Percentiles rank a stretch among this genome's conserved stretches.
Conservation (phyloP, 2,797 vertebrate genomes). For the Trachops cirrhosus region DNA sequence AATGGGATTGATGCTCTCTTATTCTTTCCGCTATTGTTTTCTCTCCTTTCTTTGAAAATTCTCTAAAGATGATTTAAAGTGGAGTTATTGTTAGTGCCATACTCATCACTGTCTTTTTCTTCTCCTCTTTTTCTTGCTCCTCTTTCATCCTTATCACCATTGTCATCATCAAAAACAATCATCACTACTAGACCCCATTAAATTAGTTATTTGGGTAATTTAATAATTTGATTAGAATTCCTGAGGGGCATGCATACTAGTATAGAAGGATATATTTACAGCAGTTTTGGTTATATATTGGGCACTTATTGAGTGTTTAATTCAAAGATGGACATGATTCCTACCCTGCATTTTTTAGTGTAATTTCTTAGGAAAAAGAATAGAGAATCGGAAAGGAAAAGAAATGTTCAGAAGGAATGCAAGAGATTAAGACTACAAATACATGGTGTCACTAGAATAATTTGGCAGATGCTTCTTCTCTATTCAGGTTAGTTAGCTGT, state of each 20-base stretch:
- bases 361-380: not conserved
- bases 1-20: not conserved
- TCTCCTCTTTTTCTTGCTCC: not conserved
- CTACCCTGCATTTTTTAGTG: not conserved
- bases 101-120: not conserved
- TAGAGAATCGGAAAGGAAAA: not conserved
- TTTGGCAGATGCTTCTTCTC: not conserved
- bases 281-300: not conserved
- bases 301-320: not conserved
- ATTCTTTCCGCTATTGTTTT: not conserved
- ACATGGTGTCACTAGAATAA: not conserved
- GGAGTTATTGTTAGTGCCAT: not conserved
- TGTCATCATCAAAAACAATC: not conserved
- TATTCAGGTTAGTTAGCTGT: not conserved
- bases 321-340: not conserved
- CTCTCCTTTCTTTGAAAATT: not conserved
- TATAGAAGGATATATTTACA: not conserved
- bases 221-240: not conserved
- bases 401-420: not conserved
- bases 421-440: not conserved
- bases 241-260: not conserved
- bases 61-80: not conserved
- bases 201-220: not conserved
- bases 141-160: not conserved
- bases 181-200: not conserved